These are phyloP conservation scores for Aphaenogaster rudis DNA, from an alignment of 1,140 invertebrate genomes.

Conservation along the genomic window DNA sequence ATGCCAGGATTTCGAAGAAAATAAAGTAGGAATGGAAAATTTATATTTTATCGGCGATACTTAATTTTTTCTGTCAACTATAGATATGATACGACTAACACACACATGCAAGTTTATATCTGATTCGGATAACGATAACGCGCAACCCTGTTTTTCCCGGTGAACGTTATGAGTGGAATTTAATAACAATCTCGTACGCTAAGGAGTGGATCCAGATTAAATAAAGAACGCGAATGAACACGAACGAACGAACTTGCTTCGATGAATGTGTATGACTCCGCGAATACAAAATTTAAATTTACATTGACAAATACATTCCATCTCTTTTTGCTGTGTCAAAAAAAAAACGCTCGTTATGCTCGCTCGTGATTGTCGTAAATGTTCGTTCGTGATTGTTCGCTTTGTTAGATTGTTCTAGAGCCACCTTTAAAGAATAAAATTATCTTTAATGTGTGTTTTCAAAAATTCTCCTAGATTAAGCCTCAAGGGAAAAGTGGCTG, in stretches of 20 bases:
- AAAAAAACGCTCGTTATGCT: neutral
- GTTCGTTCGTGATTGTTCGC: neutral
- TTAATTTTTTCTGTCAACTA: neutral
- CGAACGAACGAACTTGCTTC: neutral
- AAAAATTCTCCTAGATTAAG: neutral
- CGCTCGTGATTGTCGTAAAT: neutral
- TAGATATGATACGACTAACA: slow-evolving; percentile 1
- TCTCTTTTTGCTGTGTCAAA: neutral
- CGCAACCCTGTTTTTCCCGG: slow-evolving; percentile 53
- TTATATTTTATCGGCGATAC: neutral
- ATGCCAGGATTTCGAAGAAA: neutral
- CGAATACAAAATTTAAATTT: neutral
- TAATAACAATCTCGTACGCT: neutral
- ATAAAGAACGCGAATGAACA: neutral
- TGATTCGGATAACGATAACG: slow-evolving; percentile 6
- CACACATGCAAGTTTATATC: slow-evolving; percentile 28
- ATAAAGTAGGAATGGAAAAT: neutral
- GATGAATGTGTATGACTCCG: neutral
- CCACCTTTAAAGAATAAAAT: neutral
- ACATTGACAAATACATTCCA: neutral
- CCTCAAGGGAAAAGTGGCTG: neutral
- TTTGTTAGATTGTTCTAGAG: neutral
- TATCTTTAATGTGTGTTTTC: neutral
- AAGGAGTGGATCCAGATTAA: neutral
- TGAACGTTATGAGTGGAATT: slow-evolving; percentile 25